Evolutionary conservation across 2,888 invertebrate species (phyloP).

Genomic region (Darwinula stevensoni): DNA sequence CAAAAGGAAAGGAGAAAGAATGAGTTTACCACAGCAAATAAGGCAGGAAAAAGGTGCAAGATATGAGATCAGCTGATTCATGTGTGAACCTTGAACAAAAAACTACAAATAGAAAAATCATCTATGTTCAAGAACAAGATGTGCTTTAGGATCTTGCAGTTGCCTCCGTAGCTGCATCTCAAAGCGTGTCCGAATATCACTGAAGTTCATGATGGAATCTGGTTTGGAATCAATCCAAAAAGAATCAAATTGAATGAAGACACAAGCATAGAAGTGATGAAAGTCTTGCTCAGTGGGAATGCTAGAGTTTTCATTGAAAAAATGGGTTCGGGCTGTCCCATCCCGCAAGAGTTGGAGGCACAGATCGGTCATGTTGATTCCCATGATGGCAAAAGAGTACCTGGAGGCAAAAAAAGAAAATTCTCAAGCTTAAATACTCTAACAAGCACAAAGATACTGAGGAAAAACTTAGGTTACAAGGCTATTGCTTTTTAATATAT

Average conservation of each 20-base stretch:
- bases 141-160: no score
- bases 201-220: conserved; percentile 82
- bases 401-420: conserved; percentile 11
- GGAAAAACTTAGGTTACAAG: no score
- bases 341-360: conserved; percentile 47
- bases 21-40: not conserved
- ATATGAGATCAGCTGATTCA: not conserved
- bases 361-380: conserved; percentile 81
- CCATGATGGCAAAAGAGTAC: conserved; percentile 27
- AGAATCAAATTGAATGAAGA: conserved; percentile 77
- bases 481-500: no score
- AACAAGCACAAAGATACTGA: not conserved
- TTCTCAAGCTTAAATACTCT: not conserved
- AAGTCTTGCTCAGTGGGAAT: conserved; percentile 25
- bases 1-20: not conserved
- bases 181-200: conserved; percentile 53
- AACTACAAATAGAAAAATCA: no score
- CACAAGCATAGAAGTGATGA: conserved; percentile 72
- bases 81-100: not conserved
- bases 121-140: no score
- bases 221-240: conserved; percentile 82
- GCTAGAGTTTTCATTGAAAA: conserved; percentile 42
- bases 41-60: not conserved
- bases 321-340: conserved; percentile 59
- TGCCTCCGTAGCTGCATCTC: no score